phyloP scores from a whole-genome alignment of 2,797 vertebrate species.

The Pseudochromis fuscus region DNA sequence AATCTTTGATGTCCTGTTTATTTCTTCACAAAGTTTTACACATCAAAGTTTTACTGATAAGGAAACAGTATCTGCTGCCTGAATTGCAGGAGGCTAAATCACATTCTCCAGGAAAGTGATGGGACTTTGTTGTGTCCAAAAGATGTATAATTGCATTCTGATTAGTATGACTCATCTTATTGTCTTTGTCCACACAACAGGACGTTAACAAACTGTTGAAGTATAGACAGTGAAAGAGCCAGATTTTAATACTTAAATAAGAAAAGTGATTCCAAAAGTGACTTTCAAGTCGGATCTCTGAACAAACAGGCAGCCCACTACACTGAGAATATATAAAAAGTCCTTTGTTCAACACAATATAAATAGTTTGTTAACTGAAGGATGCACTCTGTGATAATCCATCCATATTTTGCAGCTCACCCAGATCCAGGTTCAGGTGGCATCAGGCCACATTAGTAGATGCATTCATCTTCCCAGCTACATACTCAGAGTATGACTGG shows the following conservation, averaged over 20 bases:
- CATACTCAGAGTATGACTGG: not conserved
- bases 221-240: not conserved
- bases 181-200: not conserved
- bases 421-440: too few species aligned
- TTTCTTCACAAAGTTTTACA: slow-evolving; percentile 14
- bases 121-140: not conserved
- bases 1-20: slow-evolving; percentile 11
- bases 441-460: not conserved
- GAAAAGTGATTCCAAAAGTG: too few species aligned
- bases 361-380: too few species aligned
- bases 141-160: not conserved
- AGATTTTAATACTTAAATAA: not conserved
- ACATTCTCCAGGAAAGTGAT: not conserved
- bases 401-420: too few species aligned
- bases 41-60: slow-evolving; percentile 6
- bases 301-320: too few species aligned
- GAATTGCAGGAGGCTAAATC: slow-evolving; percentile 9
- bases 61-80: not conserved
- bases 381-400: too few species aligned
- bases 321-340: too few species aligned
- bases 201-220: not conserved
- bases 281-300: too few species aligned
- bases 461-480: not conserved
- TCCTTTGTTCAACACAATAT: too few species aligned
- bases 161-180: not conserved